phyloP scores from a whole-genome alignment of 2,888 invertebrate genomes.

The Cyrtodaria siliqua region DNA sequence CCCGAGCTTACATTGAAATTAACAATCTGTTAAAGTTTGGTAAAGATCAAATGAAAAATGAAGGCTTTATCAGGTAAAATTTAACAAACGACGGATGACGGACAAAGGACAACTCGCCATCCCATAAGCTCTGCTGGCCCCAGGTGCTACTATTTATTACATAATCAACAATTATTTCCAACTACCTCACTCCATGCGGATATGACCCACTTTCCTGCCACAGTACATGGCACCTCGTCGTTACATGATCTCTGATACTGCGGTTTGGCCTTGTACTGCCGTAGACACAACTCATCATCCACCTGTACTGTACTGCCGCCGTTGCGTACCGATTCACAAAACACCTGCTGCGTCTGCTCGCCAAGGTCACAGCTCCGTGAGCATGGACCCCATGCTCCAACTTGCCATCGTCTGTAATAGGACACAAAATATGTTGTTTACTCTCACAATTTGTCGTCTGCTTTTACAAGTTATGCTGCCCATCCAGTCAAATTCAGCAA shows the following conservation, averaged over 20 bases:
- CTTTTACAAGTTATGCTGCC: too few relatives aligned
- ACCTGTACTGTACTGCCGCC: constrained; percentile 58
- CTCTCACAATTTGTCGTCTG: too few relatives aligned
- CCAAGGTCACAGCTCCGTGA: constrained; percentile 97
- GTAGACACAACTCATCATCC: constrained; percentile 67
- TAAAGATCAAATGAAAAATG: too few relatives aligned
- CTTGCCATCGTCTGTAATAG: constrained; percentile 74
- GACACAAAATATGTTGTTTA: neutral
- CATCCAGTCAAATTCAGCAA: too few relatives aligned
- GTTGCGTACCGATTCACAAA: constrained; percentile 70
- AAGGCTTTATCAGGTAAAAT: too few relatives aligned
- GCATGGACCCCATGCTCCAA: constrained; percentile 93
- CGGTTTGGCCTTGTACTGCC: constrained; percentile 62
- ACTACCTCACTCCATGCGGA: constrained; percentile 96
- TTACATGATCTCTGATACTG: constrained; percentile 72
- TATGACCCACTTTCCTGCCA: constrained; percentile 82
- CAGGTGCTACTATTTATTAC: too few relatives aligned
- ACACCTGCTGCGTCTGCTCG: constrained; percentile 92
- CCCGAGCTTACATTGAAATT: too few relatives aligned
- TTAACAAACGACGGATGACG: too few relatives aligned
- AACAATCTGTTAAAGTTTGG: too few relatives aligned
- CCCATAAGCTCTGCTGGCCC: too few relatives aligned
- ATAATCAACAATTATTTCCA: too few relatives aligned
- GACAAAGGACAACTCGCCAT: too few relatives aligned
- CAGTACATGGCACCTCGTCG: constrained; percentile 62